These are phyloP conservation scores for Pomacea canaliculata DNA, from an alignment of 2,888 invertebrate species.

Conservation along the genomic window DNA sequence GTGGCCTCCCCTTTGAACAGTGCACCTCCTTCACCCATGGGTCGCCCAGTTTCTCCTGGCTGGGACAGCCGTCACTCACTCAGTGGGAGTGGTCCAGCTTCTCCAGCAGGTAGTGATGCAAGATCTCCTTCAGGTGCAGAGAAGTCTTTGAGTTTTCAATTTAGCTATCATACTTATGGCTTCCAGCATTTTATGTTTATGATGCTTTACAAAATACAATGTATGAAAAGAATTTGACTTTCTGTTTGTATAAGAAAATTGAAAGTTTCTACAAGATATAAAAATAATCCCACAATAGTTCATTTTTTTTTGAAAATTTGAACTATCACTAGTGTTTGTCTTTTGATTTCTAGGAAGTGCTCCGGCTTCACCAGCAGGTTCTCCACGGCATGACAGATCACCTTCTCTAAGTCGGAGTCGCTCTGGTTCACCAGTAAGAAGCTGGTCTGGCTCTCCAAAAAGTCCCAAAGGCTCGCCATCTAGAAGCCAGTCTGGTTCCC, in stretches of 20 bases:
- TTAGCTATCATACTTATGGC: too few relatives aligned
- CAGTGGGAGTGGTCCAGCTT: slow-evolving; percentile 4
- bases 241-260: too few relatives aligned
- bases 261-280: too few relatives aligned
- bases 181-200: too few relatives aligned
- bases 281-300: too few relatives aligned
- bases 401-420: slow-evolving; percentile 27
- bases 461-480: slow-evolving; percentile 21
- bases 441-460: slow-evolving; percentile 21
- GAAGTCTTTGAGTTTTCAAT: too few relatives aligned
- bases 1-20: slow-evolving; percentile 26
- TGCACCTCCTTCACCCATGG: slow-evolving; percentile 20
- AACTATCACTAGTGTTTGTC: not conserved
- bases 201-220: too few relatives aligned
- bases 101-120: slow-evolving; percentile 5
- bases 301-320: too few relatives aligned
- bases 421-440: slow-evolving; percentile 5
- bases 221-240: too few relatives aligned
- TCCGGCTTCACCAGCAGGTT: slow-evolving; percentile 34
- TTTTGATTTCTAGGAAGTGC: slow-evolving; percentile 12
- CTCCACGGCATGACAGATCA: slow-evolving; percentile 23
- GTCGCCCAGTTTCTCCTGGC: slow-evolving; percentile 9
- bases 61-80: slow-evolving; percentile 19
- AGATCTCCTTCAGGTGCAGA: not conserved
- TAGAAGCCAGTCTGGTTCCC: slow-evolving; percentile 32